Evolutionary conservation across 2,113 vertebrate genomes (phyloP).

Genomic region (Saccopteryx bilineata): DNA sequence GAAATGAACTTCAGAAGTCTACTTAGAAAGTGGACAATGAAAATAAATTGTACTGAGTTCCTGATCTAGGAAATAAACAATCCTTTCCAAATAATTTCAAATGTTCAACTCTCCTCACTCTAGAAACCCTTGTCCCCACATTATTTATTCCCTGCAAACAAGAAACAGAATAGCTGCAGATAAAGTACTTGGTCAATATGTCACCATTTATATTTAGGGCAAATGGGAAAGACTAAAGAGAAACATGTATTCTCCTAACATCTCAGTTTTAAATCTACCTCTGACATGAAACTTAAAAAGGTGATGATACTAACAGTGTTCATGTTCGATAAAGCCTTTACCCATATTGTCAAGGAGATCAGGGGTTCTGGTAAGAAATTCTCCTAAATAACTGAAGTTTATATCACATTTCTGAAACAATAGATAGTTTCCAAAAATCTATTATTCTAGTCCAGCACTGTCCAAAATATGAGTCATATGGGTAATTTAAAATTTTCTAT

Average conservation of each 20-base stretch:
- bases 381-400: neutral
- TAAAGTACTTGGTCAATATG: neutral
- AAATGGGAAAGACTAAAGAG: neutral
- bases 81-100: neutral
- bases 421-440: neutral
- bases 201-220: neutral
- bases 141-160: conserved; percentile 22
- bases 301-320: neutral
- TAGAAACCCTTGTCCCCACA: neutral
- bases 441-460: neutral
- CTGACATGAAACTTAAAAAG: neutral
- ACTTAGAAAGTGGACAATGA: neutral
- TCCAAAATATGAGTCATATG: neutral
- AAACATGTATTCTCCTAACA: neutral
- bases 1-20: conserved; percentile 21
- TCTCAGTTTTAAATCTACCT: neutral
- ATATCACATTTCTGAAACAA: neutral
- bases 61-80: neutral
- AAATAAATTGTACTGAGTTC: neutral
- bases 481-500: conserved; percentile 3
- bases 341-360: neutral
- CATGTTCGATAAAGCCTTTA: neutral
- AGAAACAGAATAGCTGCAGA: neutral
- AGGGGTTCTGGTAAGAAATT: neutral
- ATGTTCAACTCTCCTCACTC: neutral